Conservation (phyloP, 2,113 vertebrate species). For the Isurus oxyrinchus region DNA sequence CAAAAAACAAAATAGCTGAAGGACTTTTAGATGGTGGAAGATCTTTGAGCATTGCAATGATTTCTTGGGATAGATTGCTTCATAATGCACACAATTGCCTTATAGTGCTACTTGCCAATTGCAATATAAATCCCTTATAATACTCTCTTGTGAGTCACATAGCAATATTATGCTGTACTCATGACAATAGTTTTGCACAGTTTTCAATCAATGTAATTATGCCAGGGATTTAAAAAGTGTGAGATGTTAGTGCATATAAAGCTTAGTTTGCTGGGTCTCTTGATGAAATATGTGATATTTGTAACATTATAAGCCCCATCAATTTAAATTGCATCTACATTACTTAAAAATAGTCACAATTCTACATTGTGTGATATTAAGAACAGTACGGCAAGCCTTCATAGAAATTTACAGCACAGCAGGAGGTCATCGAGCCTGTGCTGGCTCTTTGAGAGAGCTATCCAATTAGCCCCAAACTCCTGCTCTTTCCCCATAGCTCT, state of each 20-base stretch:
- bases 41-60: background rate
- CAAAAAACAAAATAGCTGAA: background rate
- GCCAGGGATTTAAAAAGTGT: background rate
- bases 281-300: background rate
- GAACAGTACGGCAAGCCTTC: background rate
- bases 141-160: conserved; percentile 5
- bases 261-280: background rate
- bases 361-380: background rate
- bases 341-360: background rate
- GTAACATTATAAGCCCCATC: background rate
- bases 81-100: background rate
- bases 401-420: background rate
- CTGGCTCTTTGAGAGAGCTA: background rate
- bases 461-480: background rate
- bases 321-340: background rate
- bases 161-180: background rate
- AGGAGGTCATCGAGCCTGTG: background rate
- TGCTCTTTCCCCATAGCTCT: background rate
- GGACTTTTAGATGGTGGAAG: background rate
- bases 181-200: background rate
- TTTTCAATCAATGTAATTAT: background rate
- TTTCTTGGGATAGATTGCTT: conserved; percentile 33
- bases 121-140: conserved; percentile 1
- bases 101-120: background rate
- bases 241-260: background rate